Conservation (phyloP, 2,797 vertebrate species). For the Takifugu ocellatus region DNA sequence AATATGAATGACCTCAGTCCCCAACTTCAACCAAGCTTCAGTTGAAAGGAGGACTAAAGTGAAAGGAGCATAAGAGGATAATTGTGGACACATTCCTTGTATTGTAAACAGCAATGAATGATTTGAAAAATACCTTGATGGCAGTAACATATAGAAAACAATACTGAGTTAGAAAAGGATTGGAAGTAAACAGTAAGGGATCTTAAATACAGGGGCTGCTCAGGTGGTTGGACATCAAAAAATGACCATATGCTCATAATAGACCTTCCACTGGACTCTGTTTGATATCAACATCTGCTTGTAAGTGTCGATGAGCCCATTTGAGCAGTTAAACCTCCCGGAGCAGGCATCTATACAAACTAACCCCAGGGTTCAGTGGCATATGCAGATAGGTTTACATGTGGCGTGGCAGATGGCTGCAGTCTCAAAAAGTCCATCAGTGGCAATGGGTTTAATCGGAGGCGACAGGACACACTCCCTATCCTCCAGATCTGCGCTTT, state of each 20-base stretch:
- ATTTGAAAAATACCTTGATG: too few species aligned
- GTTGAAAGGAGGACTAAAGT: slow-evolving; percentile 7
- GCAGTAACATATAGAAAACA: too few species aligned
- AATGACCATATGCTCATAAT: slow-evolving; percentile 53
- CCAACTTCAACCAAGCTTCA: slow-evolving; percentile 24
- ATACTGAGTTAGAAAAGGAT: neutral
- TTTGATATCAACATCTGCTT: slow-evolving; percentile 77
- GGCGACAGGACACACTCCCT: slow-evolving; percentile 55
- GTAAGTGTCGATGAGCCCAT: slow-evolving; percentile 69
- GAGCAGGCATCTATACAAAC: slow-evolving; percentile 72
- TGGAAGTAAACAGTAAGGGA: neutral
- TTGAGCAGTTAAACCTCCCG: slow-evolving; percentile 63
- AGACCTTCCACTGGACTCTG: slow-evolving; percentile 69
- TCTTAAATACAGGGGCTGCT: slow-evolving; percentile 9
- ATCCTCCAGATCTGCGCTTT: slow-evolving; percentile 47
- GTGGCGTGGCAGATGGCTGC: slow-evolving; percentile 73
- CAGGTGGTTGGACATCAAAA: slow-evolving; percentile 3
- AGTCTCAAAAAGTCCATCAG: slow-evolving; percentile 68
- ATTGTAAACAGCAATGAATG: too few species aligned
- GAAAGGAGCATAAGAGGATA: slow-evolving; percentile 5
- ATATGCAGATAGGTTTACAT: slow-evolving; percentile 61
- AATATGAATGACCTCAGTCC: slow-evolving; percentile 52
- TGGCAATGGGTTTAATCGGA: slow-evolving; percentile 57
- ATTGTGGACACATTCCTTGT: too few species aligned
- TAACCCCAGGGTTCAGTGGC: slow-evolving; percentile 62